A percentile compares a stretch with the other conserved stretches of the same genome.
phyloP scores from a whole-genome alignment of 1,140 invertebrate species.

The Globodera rostochiensis region DNA sequence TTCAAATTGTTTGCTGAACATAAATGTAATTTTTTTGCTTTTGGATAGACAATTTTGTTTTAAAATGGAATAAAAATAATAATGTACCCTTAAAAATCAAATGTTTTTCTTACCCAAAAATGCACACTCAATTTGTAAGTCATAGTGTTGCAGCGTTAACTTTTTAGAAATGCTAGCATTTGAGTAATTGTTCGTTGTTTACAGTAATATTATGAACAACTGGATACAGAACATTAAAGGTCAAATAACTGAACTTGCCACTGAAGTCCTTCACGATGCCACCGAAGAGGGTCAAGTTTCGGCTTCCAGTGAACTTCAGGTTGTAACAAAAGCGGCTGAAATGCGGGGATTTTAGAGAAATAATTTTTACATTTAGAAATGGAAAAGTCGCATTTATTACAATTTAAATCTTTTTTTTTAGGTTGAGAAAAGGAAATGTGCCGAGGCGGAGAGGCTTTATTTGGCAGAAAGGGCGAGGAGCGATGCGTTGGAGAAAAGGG shows the following conservation, averaged over 20 bases:
- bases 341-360: not conserved
- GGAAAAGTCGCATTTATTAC: not conserved
- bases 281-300: slow-evolving; percentile 47
- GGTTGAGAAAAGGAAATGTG: slow-evolving; percentile 46
- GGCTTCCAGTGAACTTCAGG: slow-evolving; percentile 39
- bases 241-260: slow-evolving; percentile 36
- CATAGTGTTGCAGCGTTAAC: too few relatives aligned
- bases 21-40: too few relatives aligned
- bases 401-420: slow-evolving; percentile 3
- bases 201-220: slow-evolving; percentile 30
- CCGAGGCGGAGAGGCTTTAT: slow-evolving; percentile 26
- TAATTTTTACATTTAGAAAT: not conserved
- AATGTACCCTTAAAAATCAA: too few relatives aligned
- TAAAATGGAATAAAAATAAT: too few relatives aligned
- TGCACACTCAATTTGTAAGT: too few relatives aligned
- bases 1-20: too few relatives aligned
- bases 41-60: too few relatives aligned
- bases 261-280: slow-evolving; percentile 42
- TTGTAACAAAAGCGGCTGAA: slow-evolving; percentile 1
- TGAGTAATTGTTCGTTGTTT: too few relatives aligned
- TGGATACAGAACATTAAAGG: slow-evolving; percentile 44
- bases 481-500: slow-evolving; percentile 38
- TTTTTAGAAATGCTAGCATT: too few relatives aligned
- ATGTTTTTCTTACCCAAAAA: too few relatives aligned
- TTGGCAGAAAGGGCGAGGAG: slow-evolving; percentile 29